Evolutionary conservation across 1,140 invertebrate genomes (phyloP).

Genomic region (Tribolium castaneum): DNA sequence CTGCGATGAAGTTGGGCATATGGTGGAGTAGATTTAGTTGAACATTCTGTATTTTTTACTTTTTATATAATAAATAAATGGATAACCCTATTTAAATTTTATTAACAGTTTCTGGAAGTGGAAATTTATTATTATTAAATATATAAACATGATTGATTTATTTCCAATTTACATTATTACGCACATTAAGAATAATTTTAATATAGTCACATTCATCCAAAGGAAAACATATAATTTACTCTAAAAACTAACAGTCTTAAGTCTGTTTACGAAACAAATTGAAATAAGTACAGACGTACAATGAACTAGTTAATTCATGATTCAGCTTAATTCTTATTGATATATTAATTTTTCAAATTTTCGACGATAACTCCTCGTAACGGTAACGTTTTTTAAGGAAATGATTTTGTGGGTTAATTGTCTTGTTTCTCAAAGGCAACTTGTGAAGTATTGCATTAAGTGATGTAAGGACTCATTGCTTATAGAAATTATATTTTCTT

Average conservation of each 20-base stretch:
- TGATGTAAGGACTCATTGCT: slow-evolving; percentile 3
- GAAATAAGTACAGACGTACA: not conserved
- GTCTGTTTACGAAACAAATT: not conserved
- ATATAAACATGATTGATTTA: slow-evolving; percentile 37
- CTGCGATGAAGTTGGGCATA: slow-evolving; percentile 43
- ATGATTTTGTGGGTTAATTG: no score
- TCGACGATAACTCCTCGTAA: slow-evolving; percentile 12
- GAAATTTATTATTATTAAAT: slow-evolving; percentile 33
- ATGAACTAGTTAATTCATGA: not conserved
- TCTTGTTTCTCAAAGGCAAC: not conserved
- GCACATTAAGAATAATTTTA: slow-evolving; percentile 34
- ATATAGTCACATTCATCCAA: slow-evolving; percentile 38
- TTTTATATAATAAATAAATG: slow-evolving; percentile 13
- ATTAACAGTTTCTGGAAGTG: slow-evolving; percentile 20
- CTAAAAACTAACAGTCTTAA: slow-evolving; percentile 40
- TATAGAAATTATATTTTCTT: slow-evolving; percentile 2
- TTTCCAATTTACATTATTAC: slow-evolving; percentile 36
- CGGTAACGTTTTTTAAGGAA: not conserved
- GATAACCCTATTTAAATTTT: not conserved
- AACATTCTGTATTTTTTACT: not conserved
- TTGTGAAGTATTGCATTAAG: slow-evolving; percentile 1
- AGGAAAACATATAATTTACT: not conserved
- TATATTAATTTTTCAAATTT: not conserved
- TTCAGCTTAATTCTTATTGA: slow-evolving; percentile 12
- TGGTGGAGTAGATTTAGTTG: not conserved